These are phyloP conservation scores for Philopotamus ludificatus DNA, from an alignment of 1,140 invertebrate species.

Conservation along the genomic window DNA sequence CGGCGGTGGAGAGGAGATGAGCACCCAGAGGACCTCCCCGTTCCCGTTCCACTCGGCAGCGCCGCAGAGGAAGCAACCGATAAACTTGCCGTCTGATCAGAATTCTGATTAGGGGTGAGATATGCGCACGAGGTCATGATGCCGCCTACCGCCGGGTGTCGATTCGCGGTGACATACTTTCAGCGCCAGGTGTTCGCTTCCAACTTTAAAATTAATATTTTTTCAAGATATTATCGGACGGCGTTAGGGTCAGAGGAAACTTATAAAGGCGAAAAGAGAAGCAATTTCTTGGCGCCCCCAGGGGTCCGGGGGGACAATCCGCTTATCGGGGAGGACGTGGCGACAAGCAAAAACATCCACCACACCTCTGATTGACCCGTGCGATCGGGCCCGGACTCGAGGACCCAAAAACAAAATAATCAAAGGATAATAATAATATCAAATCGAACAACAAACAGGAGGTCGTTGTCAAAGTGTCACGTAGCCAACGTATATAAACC, in stretches of 20 bases:
- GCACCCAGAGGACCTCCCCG: background rate
- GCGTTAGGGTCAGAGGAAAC: background rate
- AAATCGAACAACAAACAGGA: background rate
- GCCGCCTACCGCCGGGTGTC: constrained; percentile 1
- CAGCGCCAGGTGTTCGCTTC: background rate
- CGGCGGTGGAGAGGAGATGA: background rate
- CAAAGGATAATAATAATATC: too few species aligned
- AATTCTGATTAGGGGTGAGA: constrained; percentile 33
- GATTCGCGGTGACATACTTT: background rate
- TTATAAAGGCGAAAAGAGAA: constrained; percentile 10
- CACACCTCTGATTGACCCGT: constrained; percentile 19
- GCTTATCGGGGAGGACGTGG: constrained; percentile 28
- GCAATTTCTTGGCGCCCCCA: constrained; percentile 24
- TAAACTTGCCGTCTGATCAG: constrained; percentile 36
- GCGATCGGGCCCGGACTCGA: background rate
- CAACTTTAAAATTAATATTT: too few species aligned
- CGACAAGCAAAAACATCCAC: constrained; percentile 31
- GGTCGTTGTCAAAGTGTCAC: constrained; percentile 9
- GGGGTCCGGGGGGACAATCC: constrained; percentile 16
- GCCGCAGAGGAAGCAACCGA: constrained; percentile 18
- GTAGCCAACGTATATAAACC: constrained; percentile 5
- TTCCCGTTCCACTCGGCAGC: background rate
- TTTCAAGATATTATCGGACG: background rate
- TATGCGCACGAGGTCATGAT: constrained; percentile 10
- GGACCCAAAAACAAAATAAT: too few species aligned